Base-by-base conservation (phyloP, 2,797 vertebrate genomes). In the Xiphophorus birchmanni region DNA sequence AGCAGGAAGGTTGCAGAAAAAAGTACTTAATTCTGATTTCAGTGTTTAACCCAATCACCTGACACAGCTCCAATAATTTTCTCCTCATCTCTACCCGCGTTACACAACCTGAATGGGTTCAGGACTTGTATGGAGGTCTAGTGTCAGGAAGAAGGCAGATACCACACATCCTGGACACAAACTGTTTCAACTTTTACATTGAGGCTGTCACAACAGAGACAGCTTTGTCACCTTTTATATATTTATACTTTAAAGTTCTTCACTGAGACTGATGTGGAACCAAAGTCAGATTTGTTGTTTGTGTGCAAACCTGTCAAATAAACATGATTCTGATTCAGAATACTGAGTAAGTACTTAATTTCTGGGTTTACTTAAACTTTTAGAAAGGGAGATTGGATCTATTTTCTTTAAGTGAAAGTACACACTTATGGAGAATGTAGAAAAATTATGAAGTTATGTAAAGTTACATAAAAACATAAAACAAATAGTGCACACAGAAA, bases 1-100 rank as follows among this genome's bases (percentile, higher is more conserved):
- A 76, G 75, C 79, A 88, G 78, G 81, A 78, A 82, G 80, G 45
- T 56, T 77, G 69, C 13, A 5, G 5, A 6, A 69, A 86, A 84
- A 84, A 47, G 69, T 6, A 32, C 8, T 21, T 2, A 47, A 17
- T 75, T 54, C 21, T 54, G 37, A 13, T 23, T 29, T 47, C 13
- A 8, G 69, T 29, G 69, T 45, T 47, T 72, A 17, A 72, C 26
- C n/a, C 44, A 8, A n/a, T 8, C 0, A 47, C 8, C 26, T 47
- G 5, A 3, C 1, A 45, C 26, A 11, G 6, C 45, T 17, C 26
- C 4, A 45, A 17, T 17, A 3, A 72, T 11, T 72, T 72, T 18
- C 44, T 17, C 15, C 29, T 45, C 69, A 44, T 23, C 23, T 42
- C 23, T 26, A 44, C 40, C 35, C 2, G 5, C 40, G 1, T 40